Conservation (phyloP, 2,888 invertebrate genomes). For the Pogonocherus hispidulus region DNA sequence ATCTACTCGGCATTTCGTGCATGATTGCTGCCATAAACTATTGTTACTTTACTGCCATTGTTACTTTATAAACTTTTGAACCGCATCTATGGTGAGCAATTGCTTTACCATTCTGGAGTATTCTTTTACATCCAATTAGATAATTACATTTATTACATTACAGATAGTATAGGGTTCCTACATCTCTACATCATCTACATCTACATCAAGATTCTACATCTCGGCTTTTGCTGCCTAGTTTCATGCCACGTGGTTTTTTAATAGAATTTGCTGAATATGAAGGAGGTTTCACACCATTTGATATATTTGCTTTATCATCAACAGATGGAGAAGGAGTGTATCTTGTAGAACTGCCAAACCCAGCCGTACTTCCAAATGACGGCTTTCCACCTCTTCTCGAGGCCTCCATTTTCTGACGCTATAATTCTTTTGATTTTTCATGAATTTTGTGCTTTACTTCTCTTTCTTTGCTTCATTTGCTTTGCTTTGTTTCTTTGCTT, state of each 20-base stretch:
- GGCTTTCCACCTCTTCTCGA: conserved; percentile 80
- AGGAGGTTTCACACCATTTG: conserved; percentile 69
- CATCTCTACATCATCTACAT: too few relatives aligned
- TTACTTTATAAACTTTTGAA: too few relatives aligned
- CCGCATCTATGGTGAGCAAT: too few relatives aligned
- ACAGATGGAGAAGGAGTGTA: conserved; percentile 69
- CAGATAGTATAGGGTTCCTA: too few relatives aligned
- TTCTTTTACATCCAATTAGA: too few relatives aligned
- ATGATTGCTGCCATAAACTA: too few relatives aligned
- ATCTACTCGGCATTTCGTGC: too few relatives aligned
- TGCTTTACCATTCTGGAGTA: too few relatives aligned
- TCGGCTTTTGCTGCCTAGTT: conserved; percentile 92
- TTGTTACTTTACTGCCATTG: too few relatives aligned
- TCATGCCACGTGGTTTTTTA: conserved; percentile 83
- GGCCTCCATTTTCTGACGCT: conserved; percentile 88
- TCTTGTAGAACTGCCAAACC: conserved; percentile 69
- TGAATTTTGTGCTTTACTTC: conserved; percentile 99
- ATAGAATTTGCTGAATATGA: conserved; percentile 62
- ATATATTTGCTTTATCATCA: conserved; percentile 70
- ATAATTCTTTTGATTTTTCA: conserved; percentile 96
- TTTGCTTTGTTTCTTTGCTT: too few relatives aligned
- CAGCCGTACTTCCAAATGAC: conserved; percentile 67
- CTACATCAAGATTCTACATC: conserved; percentile 97
- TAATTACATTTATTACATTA: too few relatives aligned
- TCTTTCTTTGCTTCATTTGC: too few relatives aligned